Evolutionary conservation across 2,888 invertebrate genomes (phyloP), one percentile per base, ranked within the genome.

Genomic region (Apomyelois bistriatella): DNA sequence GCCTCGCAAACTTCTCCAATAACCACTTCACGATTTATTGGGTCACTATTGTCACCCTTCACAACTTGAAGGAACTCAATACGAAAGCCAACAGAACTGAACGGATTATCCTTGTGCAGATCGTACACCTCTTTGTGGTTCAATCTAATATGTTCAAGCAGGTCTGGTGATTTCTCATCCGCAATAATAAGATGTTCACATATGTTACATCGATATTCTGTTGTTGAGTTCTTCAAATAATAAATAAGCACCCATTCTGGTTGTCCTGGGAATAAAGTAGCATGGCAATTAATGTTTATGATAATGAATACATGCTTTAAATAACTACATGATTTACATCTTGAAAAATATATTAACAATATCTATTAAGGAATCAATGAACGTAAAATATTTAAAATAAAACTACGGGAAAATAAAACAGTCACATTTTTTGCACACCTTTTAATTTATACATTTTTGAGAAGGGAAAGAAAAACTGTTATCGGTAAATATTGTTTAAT

Each of bases 211-310:
- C 76, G 76, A 22, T 71, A 66, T 36, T 72, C 64, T 0, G 61
- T 63, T 0, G 75, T 68, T 0, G 58, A 53, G 15, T 68, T 50
- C 53, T 75, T 76, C 8, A 74, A 53, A 59, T 72, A 89, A 61
- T 88, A 89, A 57, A 88, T 85, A 1, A 74, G 68, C 46, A 82
- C 67, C 88, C 89, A 88, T 10, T 86, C 85, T 3, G 83, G 85
- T 30, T 79, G 47, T 52, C 68, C 71, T 72, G 65, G 16, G 16
- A 16, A 46, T 28, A 7, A 22, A 43, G 6, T 10, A 16, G 5
- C 10, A 10, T 8, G 16, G 10, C 6, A 4, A 16, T 46, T 10
- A 46, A 32, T 17, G 17, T 17, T 3, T 12, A 5, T 22, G 2
- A 22, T 5, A 22, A 3, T 22, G 22, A 3, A 3, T 22, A 22